These are phyloP conservation scores for Myoxocephalus aenaeus DNA, from an alignment of 2,797 vertebrate species.

Conservation along the genomic window DNA sequence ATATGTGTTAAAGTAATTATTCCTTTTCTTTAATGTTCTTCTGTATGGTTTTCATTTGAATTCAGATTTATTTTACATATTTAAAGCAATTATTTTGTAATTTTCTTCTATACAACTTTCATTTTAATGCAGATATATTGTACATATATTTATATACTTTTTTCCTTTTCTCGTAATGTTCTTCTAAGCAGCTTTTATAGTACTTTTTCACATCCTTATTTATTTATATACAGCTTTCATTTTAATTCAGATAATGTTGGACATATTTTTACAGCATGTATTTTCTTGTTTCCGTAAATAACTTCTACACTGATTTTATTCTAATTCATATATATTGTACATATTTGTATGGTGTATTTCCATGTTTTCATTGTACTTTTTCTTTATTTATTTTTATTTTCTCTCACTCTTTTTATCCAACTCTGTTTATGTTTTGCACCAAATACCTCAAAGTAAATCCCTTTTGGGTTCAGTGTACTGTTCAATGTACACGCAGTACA, in stretches of 20 bases:
- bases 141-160: background rate
- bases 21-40: background rate
- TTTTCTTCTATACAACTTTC: background rate
- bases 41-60: accelerated
- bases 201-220: background rate
- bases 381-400: background rate
- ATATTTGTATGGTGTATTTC: background rate
- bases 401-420: no score
- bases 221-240: no score
- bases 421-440: background rate
- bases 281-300: background rate
- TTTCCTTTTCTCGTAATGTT: background rate
- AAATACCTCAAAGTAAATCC: background rate
- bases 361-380: background rate
- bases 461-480: background rate
- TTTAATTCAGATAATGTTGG: no score
- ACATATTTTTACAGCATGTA: background rate
- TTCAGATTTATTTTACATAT: background rate
- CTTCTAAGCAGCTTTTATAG: background rate
- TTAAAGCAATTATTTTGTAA: background rate
- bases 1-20: background rate
- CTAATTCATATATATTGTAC: background rate
- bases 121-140: background rate
- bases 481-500: no score
- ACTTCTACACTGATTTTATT: background rate